Evolutionary conservation across 2,113 vertebrate genomes (phyloP), one percentile per base, ranked within the genome.

Genomic region (Ptyas mucosa): DNA sequence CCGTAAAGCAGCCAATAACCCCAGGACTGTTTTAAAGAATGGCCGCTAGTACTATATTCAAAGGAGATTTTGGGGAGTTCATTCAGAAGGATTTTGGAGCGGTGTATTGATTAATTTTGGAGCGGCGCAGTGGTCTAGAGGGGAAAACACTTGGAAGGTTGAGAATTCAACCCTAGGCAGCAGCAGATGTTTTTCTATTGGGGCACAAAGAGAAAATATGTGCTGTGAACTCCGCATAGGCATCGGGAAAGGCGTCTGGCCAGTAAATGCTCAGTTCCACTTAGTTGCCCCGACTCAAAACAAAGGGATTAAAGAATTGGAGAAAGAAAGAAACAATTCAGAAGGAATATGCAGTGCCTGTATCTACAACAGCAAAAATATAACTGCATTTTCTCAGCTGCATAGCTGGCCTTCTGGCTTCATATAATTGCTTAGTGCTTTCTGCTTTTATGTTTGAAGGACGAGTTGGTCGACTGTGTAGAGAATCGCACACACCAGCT

Each of bases 401-500:
- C 1, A 0, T 15, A 88, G 52, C 12, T 88, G 15, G 52, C 6
- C 29, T n/a, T n/a, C 15, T 15, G 52, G 87, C 52, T 15, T 81
- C 34, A 43, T 43, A 81, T 2, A 81, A 1, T 51, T 46, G 23
- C 49, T 52, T 9, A 23, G 5, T 46, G 11, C 5, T 52, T 69
- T 90, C 23, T 52, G 0, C n/a, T 0, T 96, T 8, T 93, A 0
- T 96, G 8, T 81, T 95, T 95, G 88, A 97, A 98, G 98, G 98
- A 98, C 39, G 95, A 90, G 18, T 96, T 99, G 23, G 92, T 97
- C 49, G 98, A 99, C 95, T 98, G 98, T 95, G 99, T 99, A 26
- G 99, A 99, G 95, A 97, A 93, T 86, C 98, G 99, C 20, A 96
- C 98, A 1, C 98, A 91, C 94, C 99, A 99, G 90, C 96, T 99